Percentiles rank a stretch among this genome's conserved stretches.
phyloP scores from a whole-genome alignment of 2,888 invertebrate species.

The Peribatodes rhomboidaria region DNA sequence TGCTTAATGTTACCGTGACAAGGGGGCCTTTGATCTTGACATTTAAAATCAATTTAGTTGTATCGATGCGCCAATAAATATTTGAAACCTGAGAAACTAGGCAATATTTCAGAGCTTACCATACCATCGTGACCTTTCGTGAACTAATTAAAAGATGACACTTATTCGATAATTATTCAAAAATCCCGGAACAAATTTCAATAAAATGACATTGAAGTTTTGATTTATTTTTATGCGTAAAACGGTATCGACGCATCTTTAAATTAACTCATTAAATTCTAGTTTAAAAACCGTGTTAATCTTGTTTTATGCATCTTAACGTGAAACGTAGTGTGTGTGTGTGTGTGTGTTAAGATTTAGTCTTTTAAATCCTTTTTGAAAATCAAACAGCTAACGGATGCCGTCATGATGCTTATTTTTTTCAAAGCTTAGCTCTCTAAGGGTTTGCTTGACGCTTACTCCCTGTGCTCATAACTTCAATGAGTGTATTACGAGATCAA shows the following conservation, averaged over 20 bases:
- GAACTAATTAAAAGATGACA: slow-evolving; percentile 21
- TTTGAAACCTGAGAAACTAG: slow-evolving; percentile 18
- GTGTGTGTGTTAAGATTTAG: too few relatives aligned
- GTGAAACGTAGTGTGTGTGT: too few relatives aligned
- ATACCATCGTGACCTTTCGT: slow-evolving; percentile 3
- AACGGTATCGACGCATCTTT: background rate
- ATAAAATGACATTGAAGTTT: background rate
- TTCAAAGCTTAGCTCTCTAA: too few relatives aligned
- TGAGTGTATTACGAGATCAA: too few relatives aligned
- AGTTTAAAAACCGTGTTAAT: too few relatives aligned
- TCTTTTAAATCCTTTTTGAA: too few relatives aligned
- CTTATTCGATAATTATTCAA: slow-evolving; percentile 11
- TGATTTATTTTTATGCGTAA: background rate
- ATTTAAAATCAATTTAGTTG: slow-evolving; percentile 44
- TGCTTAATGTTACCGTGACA: slow-evolving; percentile 28
- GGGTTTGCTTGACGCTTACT: too few relatives aligned
- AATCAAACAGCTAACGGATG: too few relatives aligned
- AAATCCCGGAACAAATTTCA: background rate
- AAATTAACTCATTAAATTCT: too few relatives aligned
- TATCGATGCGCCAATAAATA: slow-evolving; percentile 24
- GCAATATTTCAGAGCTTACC: background rate
- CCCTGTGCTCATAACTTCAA: too few relatives aligned
- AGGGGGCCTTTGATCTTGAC: slow-evolving; percentile 47
- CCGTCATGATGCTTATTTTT: too few relatives aligned
- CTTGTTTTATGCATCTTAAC: too few relatives aligned